Evolutionary conservation across 2,113 vertebrate genomes (phyloP).

Genomic region (Marmota flaviventris): DNA sequence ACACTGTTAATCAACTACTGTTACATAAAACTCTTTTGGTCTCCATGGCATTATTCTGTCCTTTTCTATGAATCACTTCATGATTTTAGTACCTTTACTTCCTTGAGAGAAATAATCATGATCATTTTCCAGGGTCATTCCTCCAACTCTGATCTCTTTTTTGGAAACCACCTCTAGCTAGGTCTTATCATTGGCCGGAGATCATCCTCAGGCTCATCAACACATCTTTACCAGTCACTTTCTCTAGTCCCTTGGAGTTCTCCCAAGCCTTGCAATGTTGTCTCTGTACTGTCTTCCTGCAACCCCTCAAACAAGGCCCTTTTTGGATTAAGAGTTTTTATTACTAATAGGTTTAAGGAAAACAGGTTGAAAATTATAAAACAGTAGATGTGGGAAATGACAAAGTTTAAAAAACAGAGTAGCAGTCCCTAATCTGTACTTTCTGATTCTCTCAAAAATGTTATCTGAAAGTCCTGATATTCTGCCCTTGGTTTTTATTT

Average conservation of each 20-base stretch:
- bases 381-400: conserved; percentile 44
- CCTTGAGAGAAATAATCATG: conserved; percentile 6
- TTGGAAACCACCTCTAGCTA: neutral
- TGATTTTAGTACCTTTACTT: conserved; percentile 4
- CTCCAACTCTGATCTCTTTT: conserved; percentile 20
- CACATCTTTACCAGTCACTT: neutral
- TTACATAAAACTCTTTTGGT: conserved; percentile 31
- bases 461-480: conserved; percentile 62
- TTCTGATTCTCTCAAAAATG: conserved; percentile 55
- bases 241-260: neutral
- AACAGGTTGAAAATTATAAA: conserved; percentile 49
- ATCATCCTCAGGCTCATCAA: neutral
- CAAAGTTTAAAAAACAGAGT: neutral
- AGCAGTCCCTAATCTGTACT: conserved; percentile 44
- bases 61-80: conserved; percentile 32
- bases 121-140: conserved; percentile 36
- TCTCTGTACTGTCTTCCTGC: conserved; percentile 38
- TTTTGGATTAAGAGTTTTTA: conserved; percentile 2
- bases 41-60: neutral
- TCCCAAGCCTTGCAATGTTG: neutral
- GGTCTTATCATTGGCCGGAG: neutral
- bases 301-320: neutral
- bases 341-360: conserved; percentile 19
- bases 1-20: neutral
- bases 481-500: conserved; percentile 77